phyloP scores from a whole-genome alignment of 2,797 vertebrate genomes.

The Amphiprion clarkii region DNA sequence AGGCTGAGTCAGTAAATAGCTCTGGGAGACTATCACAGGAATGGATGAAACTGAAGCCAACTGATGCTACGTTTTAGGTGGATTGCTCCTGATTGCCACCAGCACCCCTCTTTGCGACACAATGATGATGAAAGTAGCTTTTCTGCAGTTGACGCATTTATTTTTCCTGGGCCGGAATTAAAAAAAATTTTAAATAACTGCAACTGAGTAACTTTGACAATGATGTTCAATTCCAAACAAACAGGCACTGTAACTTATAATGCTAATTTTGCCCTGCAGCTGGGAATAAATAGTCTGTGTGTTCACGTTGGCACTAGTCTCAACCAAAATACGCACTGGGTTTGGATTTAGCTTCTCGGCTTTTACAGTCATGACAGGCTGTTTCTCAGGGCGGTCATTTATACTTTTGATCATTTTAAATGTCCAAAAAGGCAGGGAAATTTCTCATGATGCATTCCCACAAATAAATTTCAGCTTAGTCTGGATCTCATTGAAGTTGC shows the following conservation, averaged over 20 bases:
- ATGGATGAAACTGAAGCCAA: conserved; percentile 22
- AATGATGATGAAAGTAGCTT: conserved; percentile 31
- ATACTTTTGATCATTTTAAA: conserved; percentile 7
- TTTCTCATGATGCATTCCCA: conserved; percentile 1
- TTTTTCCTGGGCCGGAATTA: neutral
- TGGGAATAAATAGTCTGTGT: neutral
- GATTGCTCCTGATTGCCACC: conserved; percentile 8
- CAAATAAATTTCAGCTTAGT: conserved; percentile 19
- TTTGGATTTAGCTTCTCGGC: neutral
- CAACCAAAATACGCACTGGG: neutral
- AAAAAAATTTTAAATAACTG: neutral
- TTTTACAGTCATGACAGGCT: neutral
- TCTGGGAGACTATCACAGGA: conserved; percentile 25
- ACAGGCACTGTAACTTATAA: conserved; percentile 2
- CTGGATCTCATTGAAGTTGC: conserved; percentile 15
- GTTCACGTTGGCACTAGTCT: conserved; percentile 1
- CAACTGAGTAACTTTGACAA: neutral
- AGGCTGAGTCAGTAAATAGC: conserved; percentile 41
- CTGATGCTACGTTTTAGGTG: conserved; percentile 5
- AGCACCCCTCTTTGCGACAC: conserved; percentile 16
- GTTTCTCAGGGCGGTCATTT: neutral
- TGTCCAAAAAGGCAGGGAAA: neutral
- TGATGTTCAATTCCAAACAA: conserved; percentile 15
- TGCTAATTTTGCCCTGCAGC: conserved; percentile 7
- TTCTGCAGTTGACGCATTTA: conserved; percentile 9